Evolutionary conservation across 1,140 invertebrate genomes (phyloP).

Genomic region (Orius laevigatus): DNA sequence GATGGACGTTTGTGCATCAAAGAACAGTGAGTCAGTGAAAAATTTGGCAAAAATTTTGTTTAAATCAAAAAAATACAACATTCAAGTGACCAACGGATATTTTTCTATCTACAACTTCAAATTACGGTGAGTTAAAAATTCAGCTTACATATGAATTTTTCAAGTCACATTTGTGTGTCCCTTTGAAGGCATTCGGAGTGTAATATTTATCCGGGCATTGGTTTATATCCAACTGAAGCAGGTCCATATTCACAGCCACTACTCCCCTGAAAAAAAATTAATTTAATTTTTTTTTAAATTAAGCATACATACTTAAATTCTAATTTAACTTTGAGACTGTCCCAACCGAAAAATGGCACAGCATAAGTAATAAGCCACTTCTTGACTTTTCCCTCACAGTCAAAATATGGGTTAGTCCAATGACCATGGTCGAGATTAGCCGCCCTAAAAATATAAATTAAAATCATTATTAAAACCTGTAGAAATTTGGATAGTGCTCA

Average conservation of each 20-base stretch:
- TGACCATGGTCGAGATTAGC: constrained; percentile 75
- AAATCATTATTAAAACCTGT: constrained; percentile 36
- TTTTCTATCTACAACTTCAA: constrained; percentile 17
- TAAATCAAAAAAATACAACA: constrained; percentile 7
- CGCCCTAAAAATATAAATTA: constrained; percentile 34
- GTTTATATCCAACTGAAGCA: constrained; percentile 81
- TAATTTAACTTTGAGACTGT: constrained; percentile 72
- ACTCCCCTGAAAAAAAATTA: constrained; percentile 57
- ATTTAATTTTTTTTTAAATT: constrained; percentile 8
- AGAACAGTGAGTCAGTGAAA: constrained; percentile 6
- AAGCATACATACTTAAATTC: constrained; percentile 85
- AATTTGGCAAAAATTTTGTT: constrained; percentile 1
- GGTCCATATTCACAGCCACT: constrained; percentile 80
- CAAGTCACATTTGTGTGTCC: constrained; percentile 85
- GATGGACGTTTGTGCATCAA: constrained; percentile 11
- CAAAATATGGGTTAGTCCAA: constrained; percentile 87
- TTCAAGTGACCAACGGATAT: constrained; percentile 12
- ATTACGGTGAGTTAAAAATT: constrained; percentile 17
- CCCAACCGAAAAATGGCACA: constrained; percentile 93
- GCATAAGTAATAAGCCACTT: constrained; percentile 94
- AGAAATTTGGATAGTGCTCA: constrained; percentile 79
- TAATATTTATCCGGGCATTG: constrained; percentile 85
- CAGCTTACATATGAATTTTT: constrained; percentile 78
- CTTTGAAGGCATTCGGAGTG: constrained; percentile 85
- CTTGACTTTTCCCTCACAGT: constrained; percentile 80